These are phyloP conservation scores for Antitype chi DNA, from an alignment of 2,888 invertebrate species.

Conservation along the genomic window DNA sequence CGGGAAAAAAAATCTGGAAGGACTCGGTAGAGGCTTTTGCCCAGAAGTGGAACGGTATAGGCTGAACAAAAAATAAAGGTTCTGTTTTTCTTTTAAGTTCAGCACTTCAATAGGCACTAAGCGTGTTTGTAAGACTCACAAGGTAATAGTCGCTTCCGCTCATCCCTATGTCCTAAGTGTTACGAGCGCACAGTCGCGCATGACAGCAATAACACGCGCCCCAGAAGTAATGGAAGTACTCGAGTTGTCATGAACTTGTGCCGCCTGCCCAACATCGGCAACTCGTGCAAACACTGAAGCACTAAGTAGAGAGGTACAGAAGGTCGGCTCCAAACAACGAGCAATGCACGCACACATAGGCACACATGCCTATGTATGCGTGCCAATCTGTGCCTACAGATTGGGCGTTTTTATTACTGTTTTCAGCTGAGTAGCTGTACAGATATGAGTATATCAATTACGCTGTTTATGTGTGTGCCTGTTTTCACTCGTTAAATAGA, in stretches of 20 bases:
- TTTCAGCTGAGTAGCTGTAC: background rate
- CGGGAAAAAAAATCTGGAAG: no score
- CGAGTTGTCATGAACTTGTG: background rate
- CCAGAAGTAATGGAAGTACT: slow-evolving; percentile 6
- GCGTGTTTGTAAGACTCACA: background rate
- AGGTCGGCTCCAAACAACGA: background rate
- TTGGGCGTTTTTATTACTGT: background rate
- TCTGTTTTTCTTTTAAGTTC: background rate
- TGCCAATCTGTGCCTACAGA: no score
- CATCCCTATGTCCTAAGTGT: background rate
- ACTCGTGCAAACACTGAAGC: slow-evolving; percentile 1
- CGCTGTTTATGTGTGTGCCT: background rate
- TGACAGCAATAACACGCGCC: background rate
- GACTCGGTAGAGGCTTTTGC: no score
- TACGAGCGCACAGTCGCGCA: background rate
- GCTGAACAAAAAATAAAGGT: no score
- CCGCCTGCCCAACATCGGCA: background rate
- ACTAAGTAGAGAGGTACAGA: background rate
- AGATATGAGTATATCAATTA: background rate
- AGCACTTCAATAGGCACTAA: background rate
- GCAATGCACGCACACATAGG: no score
- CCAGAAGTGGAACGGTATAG: no score
- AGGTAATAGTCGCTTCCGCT: background rate
- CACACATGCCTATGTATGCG: background rate
- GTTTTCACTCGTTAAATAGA: background rate